Base-by-base conservation (phyloP, 2,113 vertebrate species). In the Platichthys stellatus region DNA sequence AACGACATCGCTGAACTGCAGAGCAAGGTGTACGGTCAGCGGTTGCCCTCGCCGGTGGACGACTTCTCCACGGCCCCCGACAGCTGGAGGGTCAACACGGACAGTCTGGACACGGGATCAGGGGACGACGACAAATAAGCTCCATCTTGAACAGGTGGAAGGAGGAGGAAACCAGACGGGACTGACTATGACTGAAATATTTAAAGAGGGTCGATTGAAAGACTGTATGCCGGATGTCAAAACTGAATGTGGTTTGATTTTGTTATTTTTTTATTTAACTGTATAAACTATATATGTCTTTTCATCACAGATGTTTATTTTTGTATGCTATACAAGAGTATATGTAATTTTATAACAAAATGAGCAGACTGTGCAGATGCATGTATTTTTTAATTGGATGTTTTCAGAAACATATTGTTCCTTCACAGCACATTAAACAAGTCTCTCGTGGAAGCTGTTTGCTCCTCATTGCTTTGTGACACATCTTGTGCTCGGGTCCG, bases 1-100 rank as follows among this genome's bases (percentile, higher is more conserved):
- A 97, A 98, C 0, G 98, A 99, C 90, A 99, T 99, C 0, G 90
- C 95, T 0, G 97, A 98, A 75, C 94, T 99, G 68, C 96, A 99
- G 90, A 95, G 92, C 65, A 96, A 95, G 89, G 96, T 98, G 73
- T 97, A 97, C 23, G 96, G 96, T 15, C 95, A 92, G 18, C 88
- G 92, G 28, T 89, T 93, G 83, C 93, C 92, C 59, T 95, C 95
- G n/a, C 94, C 95, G 1, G 90, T 92, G 15, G 97, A 97, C 68
- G 96, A 96, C 69, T 94, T 96, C 76, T 94, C 95, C 0, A 74
- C 90, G 56, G 94, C 91, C 88, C 88, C 91, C 0, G 96, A 97
- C 88, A 94, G 93, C 91, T 96, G 97, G 93, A 93, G 94, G 78
- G 96, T 95, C 82, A 92, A 88, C 74, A 95, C 94, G 0, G 97